Base-by-base conservation (phyloP, 2,113 vertebrate species). In the Cairina moschata region DNA sequence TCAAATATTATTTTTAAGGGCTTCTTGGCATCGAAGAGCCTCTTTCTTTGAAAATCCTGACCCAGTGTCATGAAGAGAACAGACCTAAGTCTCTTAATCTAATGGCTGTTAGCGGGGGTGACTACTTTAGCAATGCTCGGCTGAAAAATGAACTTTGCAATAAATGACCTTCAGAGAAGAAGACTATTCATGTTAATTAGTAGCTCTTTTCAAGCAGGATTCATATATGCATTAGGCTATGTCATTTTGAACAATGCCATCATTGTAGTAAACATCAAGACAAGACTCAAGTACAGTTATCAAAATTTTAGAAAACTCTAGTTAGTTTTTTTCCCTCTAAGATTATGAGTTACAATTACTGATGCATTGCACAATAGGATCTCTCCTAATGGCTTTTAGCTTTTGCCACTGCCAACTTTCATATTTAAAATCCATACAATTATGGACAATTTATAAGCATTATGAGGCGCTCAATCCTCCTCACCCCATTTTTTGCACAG, bases 131-230 rank as follows among this genome's bases (percentile, higher is more conserved):
- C 58, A 76, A 97, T 97, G 97, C 95, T 97, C 91, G 38, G 74
- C 96, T 95, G 91, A 96, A 98, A 98, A 97, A 98, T 97, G 96
- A 98, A 98, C 97, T 98, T 98, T 97, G 97, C 85, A 97, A 97
- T 97, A 97, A 98, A 98, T 85, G 98, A 98, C 99, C 99, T 99
- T 98, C 98, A 97, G 96, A 97, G 98, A 98, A 97, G 98, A 98
- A 97, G 98, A 98, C 97, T 98, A 98, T 99, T 99, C 99, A 99
- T 98, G 98, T 98, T 99, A 99, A 99, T 99, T 99, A 99, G 98
- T 98, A 98, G 98, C 98, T 99, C 98, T 98, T 99, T 98, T 98
- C 98, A 98, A 97, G 97, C 97, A 94, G 97, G 98, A 98, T 98
- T 99, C 98, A 97, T 99, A 98, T 98, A 98, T 98, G 98, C 98